phyloP scores from a whole-genome alignment of 1,140 invertebrate species.

The Pristionchus pacificus region DNA sequence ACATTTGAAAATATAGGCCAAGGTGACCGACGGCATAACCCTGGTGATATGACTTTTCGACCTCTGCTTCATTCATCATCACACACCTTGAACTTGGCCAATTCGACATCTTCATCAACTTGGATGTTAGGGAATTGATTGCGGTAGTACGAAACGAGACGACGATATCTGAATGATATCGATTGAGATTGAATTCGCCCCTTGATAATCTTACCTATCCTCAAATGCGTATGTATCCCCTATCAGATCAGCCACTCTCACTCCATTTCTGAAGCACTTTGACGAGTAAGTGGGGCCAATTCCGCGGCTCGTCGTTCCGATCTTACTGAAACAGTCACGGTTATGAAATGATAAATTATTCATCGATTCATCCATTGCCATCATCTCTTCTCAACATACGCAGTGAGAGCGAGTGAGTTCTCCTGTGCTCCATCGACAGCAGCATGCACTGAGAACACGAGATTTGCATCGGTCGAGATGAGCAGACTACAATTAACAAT shows the following conservation, averaged over 20 bases:
- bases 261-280: constrained; percentile 83
- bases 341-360: constrained; percentile 41
- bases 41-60: too few relatives aligned
- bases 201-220: constrained; percentile 26
- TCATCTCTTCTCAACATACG: constrained; percentile 61
- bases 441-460: constrained; percentile 66
- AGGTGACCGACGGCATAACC: too few relatives aligned
- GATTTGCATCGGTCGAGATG: constrained; percentile 89
- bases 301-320: constrained; percentile 99
- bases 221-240: constrained; percentile 81
- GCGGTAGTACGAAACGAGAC: constrained; percentile 75
- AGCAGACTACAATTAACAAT: constrained; percentile 65
- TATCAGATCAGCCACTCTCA: constrained; percentile 87
- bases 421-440: constrained; percentile 93
- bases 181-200: constrained; percentile 5
- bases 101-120: constrained; percentile 78
- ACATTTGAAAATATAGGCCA: too few relatives aligned
- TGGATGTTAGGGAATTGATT: constrained; percentile 80
- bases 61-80: too few relatives aligned
- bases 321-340: constrained; percentile 66
- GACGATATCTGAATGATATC: constrained; percentile 68
- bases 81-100: constrained; percentile 70
- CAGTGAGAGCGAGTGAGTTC: constrained; percentile 66
- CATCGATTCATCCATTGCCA: neutral
- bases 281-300: constrained; percentile 71